These are phyloP conservation scores for Rhea pennata DNA, from an alignment of 2,113 vertebrate genomes.

Conservation along the genomic window DNA sequence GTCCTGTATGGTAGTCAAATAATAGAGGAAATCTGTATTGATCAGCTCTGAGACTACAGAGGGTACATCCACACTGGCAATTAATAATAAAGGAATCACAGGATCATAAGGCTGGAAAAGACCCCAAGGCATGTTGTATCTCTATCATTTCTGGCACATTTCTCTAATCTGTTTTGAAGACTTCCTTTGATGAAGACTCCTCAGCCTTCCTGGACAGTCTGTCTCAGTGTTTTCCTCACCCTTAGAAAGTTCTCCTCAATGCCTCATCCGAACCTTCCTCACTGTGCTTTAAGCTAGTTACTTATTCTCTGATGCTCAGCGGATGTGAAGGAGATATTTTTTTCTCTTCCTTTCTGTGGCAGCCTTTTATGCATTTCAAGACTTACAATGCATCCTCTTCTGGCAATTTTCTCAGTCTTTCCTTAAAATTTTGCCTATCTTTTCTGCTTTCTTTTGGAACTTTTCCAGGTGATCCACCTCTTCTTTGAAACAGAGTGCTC, in stretches of 20 bases:
- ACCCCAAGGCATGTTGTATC: background rate
- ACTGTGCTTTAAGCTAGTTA: background rate
- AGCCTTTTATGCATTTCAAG: background rate
- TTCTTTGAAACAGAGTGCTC: background rate
- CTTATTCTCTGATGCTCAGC: background rate
- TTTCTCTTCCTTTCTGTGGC: background rate
- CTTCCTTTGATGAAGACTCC: background rate
- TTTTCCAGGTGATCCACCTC: background rate
- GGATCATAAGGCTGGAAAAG: background rate
- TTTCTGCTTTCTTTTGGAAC: background rate
- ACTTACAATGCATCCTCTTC: background rate
- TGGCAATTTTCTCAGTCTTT: background rate
- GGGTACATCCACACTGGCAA: background rate
- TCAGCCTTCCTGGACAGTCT: background rate
- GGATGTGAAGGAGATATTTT: background rate
- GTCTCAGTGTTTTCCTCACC: background rate
- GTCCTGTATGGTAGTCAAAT: background rate
- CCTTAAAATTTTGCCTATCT: background rate
- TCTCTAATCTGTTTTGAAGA: constrained; percentile 6
- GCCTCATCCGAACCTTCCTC: background rate
- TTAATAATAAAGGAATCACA: background rate
- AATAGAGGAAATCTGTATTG: background rate
- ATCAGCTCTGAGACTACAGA: background rate
- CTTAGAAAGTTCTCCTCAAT: background rate
- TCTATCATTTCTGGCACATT: background rate